Evolutionary conservation across 2,888 invertebrate genomes (phyloP), one percentile per base, ranked within the genome.

Genomic region (Melitaea athalia): DNA sequence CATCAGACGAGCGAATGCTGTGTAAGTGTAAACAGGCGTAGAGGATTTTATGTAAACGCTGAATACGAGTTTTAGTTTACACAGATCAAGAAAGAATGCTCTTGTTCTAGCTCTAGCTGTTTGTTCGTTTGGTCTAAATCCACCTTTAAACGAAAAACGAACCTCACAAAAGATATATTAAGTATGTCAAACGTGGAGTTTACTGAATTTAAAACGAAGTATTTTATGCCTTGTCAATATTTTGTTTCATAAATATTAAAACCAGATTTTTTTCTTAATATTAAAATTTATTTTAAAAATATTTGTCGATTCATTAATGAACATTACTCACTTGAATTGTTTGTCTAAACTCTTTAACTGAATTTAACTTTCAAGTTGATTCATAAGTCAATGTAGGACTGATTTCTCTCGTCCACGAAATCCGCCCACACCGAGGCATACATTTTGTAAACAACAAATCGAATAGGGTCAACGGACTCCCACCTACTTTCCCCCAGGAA

Each of bases 401-500:
- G 70, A 71, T 74, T 76, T 75, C 75, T 72, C 73, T 70, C 57
- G 57, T 57, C 68, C 72, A 70, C 68, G 60, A 72, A 72, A 67
- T 60, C 69, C 70, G 66, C 63, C 72, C 77, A 76, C 77, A 75
- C 60, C 57, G 64, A 73, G 71, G 70, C 77, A 68, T 65, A 72
- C 73, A 72, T 65, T 24, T 69, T 74, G 75, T 74, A 72, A 77
- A 78, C 79, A 80, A 78, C 76, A 77, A 72, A 72, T 57, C 71
- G 71, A 81, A 83, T 80, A 75, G 76, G 87, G 89, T 86, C 88
- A 80, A 82, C 80, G 85, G 74, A 77, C 87, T 83, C 78, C 78
- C 68, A 82, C 84, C 85, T 85, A 87, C 88, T 88, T 89, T 88
- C 87, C 82, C 79, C 80, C 67, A 66, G 64, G 59, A 42, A 42